Conservation (phyloP, 2,888 invertebrate genomes). For the Dasypolia templi region DNA sequence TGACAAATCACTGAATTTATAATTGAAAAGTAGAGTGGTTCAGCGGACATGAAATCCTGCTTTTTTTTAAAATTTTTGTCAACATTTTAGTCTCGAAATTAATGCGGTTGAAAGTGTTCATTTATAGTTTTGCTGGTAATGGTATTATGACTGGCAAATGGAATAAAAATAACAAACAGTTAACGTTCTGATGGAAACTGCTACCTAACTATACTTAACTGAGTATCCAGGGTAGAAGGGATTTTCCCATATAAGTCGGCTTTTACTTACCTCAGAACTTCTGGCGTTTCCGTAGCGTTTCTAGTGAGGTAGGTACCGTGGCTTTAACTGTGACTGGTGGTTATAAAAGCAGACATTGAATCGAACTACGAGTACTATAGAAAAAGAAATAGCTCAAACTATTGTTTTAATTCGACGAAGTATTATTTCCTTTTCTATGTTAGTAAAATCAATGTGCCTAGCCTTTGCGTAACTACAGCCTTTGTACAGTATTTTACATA, state of each 20-base stretch:
- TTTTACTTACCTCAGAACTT: neutral
- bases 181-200: neutral
- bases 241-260: neutral
- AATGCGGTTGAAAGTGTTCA: constrained; percentile 7
- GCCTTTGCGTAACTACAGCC: neutral
- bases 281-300: neutral
- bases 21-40: constrained; percentile 12
- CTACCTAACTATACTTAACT: neutral
- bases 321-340: neutral
- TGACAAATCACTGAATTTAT: constrained; percentile 21
- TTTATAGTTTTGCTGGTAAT: neutral
- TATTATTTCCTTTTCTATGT: neutral
- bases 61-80: constrained; percentile 5
- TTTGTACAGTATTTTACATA: neutral
- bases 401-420: neutral
- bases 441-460: neutral
- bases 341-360: constrained; percentile 7
- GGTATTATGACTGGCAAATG: neutral
- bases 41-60: neutral
- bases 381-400: neutral
- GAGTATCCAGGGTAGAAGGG: constrained; percentile 12
- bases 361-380: neutral
- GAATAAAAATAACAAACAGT: neutral
- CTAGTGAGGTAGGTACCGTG: neutral
- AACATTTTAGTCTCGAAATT: constrained; percentile 4